Base-by-base conservation (phyloP, 2,797 vertebrate genomes). In the Micromesistius poutassou region DNA sequence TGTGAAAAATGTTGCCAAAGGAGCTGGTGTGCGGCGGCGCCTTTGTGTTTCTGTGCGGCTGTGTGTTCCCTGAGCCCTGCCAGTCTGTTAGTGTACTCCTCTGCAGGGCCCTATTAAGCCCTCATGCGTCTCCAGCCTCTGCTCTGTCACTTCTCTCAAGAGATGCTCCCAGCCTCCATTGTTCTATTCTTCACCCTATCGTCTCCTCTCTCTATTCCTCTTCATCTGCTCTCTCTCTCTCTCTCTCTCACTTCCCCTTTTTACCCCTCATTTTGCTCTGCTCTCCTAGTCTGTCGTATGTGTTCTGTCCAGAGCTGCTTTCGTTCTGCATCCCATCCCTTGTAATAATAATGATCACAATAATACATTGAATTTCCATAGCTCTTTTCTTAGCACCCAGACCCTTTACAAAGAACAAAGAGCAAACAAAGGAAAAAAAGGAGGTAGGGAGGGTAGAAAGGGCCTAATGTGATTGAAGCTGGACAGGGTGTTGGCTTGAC, bases 51-150 rank as follows among this genome's bases (percentile, higher is more conserved):
- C 1, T 46, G 42, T 46, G 42, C 1, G 42, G 76, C 71, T 74
- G 77, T 28, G 28, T 30, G 28, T 74, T 46, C 72, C 31, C 38
- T 9, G 30, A 28, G 28, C 76, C n/a, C n/a, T 75, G 71, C 19
- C 36, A 5, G 40, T 73, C 81, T 22, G 75, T 76, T 73, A 38
- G 55, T 55, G n/a, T 77, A 19, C 5, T 66, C 71, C 82, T 86
- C 75, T 76, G 73, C 88, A 84, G 78, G 66, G 75, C 72, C 80
- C 76, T 85, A 91, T 90, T 84, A 88, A 85, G 78, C 71, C 84
- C 76, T 84, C 83, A 83, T 73, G 71, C 81, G 66, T 85, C 81
- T 87, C 74, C 40, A 74, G 79, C 79, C 76, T 76, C 77, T 75
- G 40, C 85, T 31, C 79, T 78, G 46, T 35, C 55, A 40, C 79